Percentiles rank a stretch among this genome's conserved stretches.
Conservation (phyloP, 2,113 vertebrate species). For the Ptilorrhoa leucosticta region DNA sequence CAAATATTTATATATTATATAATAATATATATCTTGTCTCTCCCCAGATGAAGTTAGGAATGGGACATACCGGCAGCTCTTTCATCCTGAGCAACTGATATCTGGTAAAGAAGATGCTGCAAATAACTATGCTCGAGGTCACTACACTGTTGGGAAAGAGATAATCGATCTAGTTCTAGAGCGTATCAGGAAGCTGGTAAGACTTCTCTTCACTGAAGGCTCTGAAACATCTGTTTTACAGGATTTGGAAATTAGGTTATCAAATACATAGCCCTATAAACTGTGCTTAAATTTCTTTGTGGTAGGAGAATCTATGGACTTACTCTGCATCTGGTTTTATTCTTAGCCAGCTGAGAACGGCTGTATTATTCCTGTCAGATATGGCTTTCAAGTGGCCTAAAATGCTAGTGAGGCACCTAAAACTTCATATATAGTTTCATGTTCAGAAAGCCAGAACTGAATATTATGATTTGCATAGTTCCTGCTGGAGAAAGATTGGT, state of each 20-base stretch:
- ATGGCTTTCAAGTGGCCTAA: not conserved
- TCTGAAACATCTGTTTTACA: not conserved
- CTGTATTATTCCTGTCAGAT: not conserved
- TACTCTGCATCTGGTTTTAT: not conserved
- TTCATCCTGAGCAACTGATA: conserved; percentile 87
- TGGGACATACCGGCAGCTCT: conserved; percentile 78
- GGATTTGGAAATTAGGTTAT: not conserved
- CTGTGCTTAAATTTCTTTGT: not conserved
- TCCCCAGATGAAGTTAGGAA: conserved; percentile 79
- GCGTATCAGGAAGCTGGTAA: conserved; percentile 81
- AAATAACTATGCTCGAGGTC: conserved; percentile 86
- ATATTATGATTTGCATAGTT: not conserved
- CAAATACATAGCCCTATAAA: not conserved
- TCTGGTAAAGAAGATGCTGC: conserved; percentile 89
- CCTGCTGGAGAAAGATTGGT: not conserved
- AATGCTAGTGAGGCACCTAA: not conserved
- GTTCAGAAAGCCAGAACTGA: not conserved
- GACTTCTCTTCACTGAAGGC: not conserved
- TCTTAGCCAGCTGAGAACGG: not conserved
- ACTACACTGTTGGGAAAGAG: conserved; percentile 85
- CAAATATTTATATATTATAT: not conserved
- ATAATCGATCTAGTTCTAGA: conserved; percentile 82
- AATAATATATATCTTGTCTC: not conserved
- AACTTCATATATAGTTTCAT: not conserved
- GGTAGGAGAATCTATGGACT: not conserved